These are phyloP conservation scores for Spizella passerina DNA, from an alignment of 2,797 vertebrate species.

Conservation along the genomic window DNA sequence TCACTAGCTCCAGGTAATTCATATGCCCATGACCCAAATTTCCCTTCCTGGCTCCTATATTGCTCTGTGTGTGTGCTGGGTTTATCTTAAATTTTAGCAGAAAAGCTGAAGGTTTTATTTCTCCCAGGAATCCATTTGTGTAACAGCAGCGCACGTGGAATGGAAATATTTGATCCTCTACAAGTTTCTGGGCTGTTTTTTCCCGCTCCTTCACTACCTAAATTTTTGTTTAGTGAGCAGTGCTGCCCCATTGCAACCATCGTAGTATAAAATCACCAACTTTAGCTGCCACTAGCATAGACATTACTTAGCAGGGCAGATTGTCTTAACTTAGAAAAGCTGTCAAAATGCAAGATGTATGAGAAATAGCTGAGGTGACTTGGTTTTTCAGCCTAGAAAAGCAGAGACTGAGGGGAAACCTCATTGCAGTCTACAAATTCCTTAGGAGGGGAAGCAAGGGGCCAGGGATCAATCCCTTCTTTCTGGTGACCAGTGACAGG, in stretches of 20 bases:
- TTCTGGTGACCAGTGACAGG: neutral
- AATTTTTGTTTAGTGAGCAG: neutral
- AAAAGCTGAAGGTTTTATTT: neutral
- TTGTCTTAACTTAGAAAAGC: neutral
- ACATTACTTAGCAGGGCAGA: neutral
- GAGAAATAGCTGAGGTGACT: neutral
- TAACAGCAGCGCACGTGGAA: neutral
- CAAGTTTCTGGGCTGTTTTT: neutral
- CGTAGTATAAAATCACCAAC: neutral
- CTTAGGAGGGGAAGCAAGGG: neutral
- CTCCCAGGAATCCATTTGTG: neutral
- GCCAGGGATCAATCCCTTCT: neutral
- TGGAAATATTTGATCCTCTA: neutral
- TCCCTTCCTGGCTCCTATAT: neutral
- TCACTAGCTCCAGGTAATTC: neutral
- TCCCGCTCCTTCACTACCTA: rapidly evolving
- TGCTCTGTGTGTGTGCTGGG: rapidly evolving
- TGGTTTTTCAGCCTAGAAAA: neutral
- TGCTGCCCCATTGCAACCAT: neutral
- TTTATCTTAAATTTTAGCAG: neutral
- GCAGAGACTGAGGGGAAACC: neutral
- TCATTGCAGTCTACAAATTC: neutral
- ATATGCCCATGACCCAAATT: neutral
- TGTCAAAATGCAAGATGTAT: neutral
- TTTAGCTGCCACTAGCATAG: neutral